Percentiles rank a stretch among this genome's conserved stretches.
Conservation (phyloP, 92 coral and sea anemone species). For the Micromussa lordhowensis region DNA sequence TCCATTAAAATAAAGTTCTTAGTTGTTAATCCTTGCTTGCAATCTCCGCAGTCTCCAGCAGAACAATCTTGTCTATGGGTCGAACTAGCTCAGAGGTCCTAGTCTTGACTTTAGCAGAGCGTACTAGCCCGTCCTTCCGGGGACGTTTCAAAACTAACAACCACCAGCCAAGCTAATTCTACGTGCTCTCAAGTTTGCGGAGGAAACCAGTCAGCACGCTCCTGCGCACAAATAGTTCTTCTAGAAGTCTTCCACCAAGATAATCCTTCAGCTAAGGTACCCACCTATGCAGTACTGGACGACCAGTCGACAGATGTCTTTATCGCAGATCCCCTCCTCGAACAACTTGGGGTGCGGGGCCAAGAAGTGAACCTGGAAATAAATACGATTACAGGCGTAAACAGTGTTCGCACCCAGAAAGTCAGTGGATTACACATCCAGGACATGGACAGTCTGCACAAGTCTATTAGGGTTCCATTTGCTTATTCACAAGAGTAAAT, state of each 20-base stretch:
- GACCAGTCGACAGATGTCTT: slow-evolving; percentile 81
- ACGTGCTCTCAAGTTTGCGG: slow-evolving; percentile 74
- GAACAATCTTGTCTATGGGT: no score
- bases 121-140: no score
- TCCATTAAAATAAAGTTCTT: no score
- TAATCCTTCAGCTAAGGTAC: slow-evolving; percentile 40
- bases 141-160: no score
- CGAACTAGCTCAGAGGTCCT: no score
- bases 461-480: slow-evolving; percentile 30
- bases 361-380: slow-evolving; percentile 65
- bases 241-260: slow-evolving; percentile 68
- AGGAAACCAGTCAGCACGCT: slow-evolving; percentile 45
- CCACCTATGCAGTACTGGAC: slow-evolving; percentile 66
- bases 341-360: slow-evolving; percentile 41
- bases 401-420: slow-evolving; percentile 62
- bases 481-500: slow-evolving; percentile 54
- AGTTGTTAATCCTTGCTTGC: no score
- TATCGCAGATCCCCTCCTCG: slow-evolving; percentile 56
- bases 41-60: no score
- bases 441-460: slow-evolving; percentile 52
- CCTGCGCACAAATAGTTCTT: slow-evolving; percentile 75
- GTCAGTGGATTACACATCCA: slow-evolving; percentile 50
- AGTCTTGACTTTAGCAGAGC: no score
- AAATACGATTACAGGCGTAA: slow-evolving; percentile 63
- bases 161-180: slow-evolving; percentile 21